These are phyloP conservation scores for Druon quercuslanigerum DNA, from an alignment of 1,140 invertebrate genomes.

Conservation along the genomic window DNA sequence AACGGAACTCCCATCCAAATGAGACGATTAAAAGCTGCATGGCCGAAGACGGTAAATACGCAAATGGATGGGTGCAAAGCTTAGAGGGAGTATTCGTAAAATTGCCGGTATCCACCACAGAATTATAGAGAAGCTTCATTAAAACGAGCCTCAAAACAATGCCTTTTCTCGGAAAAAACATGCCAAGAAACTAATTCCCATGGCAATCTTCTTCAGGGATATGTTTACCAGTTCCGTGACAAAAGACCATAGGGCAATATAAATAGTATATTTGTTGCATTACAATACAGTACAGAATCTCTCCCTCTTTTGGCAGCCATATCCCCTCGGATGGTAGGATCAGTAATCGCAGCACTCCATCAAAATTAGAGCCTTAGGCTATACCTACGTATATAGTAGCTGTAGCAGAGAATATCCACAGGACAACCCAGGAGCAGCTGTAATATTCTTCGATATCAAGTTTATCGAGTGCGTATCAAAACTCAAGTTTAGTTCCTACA, in stretches of 20 bases:
- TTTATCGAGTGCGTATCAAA: conserved; percentile 15
- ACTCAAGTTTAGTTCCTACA: conserved; percentile 21
- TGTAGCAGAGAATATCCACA: conserved; percentile 16
- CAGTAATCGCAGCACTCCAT: conserved; percentile 28
- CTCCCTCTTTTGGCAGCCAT: not conserved
- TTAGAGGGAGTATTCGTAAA: conserved; percentile 33
- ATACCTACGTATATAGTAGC: not conserved
- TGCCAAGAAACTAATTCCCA: conserved; percentile 47
- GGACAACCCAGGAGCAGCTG: conserved; percentile 17
- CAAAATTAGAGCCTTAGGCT: conserved; percentile 25
- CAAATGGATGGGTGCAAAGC: conserved; percentile 31
- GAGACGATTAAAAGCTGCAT: conserved; percentile 43
- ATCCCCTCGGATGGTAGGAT: conserved; percentile 7
- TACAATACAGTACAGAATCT: conserved; percentile 3
- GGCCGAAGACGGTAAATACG: conserved; percentile 49
- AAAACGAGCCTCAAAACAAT: conserved; percentile 49
- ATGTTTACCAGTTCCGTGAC: conserved; percentile 45
- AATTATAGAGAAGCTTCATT: conserved; percentile 46
- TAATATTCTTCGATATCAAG: conserved; percentile 24
- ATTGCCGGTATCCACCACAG: conserved; percentile 47
- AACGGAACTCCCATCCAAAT: conserved; percentile 27
- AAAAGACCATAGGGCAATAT: conserved; percentile 37
- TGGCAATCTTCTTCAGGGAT: conserved; percentile 34
- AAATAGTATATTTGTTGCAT: conserved; percentile 30
- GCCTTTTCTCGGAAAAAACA: conserved; percentile 41